Percentiles rank a stretch among this genome's conserved stretches.
phyloP scores from a whole-genome alignment of 1,140 invertebrate genomes.

The Drosophila santomea region DNA sequence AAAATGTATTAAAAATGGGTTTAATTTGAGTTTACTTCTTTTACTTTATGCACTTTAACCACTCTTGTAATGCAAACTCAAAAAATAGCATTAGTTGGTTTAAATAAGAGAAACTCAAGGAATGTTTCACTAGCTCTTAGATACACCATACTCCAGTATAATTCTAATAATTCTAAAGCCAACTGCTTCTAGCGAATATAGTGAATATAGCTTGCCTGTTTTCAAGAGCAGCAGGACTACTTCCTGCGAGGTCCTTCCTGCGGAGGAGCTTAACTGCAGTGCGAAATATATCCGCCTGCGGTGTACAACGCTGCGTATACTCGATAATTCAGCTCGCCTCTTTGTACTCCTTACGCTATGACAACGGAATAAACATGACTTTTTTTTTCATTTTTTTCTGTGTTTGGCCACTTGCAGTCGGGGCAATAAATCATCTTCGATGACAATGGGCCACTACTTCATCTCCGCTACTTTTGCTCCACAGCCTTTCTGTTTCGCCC shows the following conservation, averaged over 20 bases:
- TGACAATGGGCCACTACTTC: constrained; percentile 21
- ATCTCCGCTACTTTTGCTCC: background rate
- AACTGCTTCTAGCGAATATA: no score
- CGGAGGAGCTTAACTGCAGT: constrained; percentile 11
- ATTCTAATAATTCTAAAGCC: no score
- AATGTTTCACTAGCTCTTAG: no score
- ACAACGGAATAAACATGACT: constrained; percentile 20
- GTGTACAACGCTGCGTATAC: constrained; percentile 32
- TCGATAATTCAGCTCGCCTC: constrained; percentile 12
- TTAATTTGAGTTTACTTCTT: no score
- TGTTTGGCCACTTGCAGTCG: constrained; percentile 33
- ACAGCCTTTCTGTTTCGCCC: background rate
- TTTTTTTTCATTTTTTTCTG: no score
- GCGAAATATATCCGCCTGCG: background rate
- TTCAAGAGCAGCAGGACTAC: background rate
- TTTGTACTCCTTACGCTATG: background rate
- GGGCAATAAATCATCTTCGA: constrained; percentile 50
- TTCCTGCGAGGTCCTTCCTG: background rate
- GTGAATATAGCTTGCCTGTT: no score
- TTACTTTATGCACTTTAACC: no score
- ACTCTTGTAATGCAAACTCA: no score
- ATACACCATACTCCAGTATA: no score
- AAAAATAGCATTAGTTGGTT: no score
- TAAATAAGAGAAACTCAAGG: no score
- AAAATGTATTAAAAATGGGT: no score